phyloP scores from a whole-genome alignment of 2,888 invertebrate species.

The Limnephilus marmoratus region DNA sequence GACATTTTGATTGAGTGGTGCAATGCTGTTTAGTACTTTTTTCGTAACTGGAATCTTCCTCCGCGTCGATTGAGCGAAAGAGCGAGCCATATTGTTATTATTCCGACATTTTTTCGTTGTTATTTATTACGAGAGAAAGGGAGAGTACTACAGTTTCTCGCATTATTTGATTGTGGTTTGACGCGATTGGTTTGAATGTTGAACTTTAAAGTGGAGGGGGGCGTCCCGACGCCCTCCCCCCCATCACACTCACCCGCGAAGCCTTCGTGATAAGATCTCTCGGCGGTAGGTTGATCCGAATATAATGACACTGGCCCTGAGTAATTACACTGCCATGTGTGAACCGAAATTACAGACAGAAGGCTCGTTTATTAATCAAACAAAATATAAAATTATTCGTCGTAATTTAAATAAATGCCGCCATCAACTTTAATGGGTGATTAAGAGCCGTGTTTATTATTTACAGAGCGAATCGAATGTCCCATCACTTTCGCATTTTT shows the following conservation, averaged over 20 bases:
- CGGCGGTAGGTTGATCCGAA: conserved; percentile 75
- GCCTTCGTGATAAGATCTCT: conserved; percentile 74
- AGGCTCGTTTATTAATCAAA: background rate
- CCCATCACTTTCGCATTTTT: background rate
- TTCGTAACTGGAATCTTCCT: background rate
- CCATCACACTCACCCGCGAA: background rate
- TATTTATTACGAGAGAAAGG: conserved; percentile 47
- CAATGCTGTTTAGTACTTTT: background rate
- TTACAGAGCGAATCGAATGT: background rate
- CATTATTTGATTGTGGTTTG: conserved; percentile 51
- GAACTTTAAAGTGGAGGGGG: conserved; percentile 66
- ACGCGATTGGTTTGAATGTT: conserved; percentile 51
- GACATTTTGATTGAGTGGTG: conserved; percentile 18
- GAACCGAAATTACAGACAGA: conserved; percentile 7
- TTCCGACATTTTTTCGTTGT: conserved; percentile 40
- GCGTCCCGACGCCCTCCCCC: conserved; percentile 69
- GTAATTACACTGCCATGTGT: conserved; percentile 26
- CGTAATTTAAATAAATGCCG: conserved; percentile 28
- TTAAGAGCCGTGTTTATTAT: conserved; percentile 33
- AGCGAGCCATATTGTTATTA: conserved; percentile 39
- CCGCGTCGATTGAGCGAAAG: conserved; percentile 22
- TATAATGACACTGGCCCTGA: conserved; percentile 68
- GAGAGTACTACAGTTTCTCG: conserved; percentile 48
- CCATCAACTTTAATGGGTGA: conserved; percentile 13
- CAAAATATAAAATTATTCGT: background rate